These are phyloP conservation scores for Scaptodrosophila latifasciaeformis DNA, from an alignment of 2,888 invertebrate genomes.

Conservation along the genomic window DNA sequence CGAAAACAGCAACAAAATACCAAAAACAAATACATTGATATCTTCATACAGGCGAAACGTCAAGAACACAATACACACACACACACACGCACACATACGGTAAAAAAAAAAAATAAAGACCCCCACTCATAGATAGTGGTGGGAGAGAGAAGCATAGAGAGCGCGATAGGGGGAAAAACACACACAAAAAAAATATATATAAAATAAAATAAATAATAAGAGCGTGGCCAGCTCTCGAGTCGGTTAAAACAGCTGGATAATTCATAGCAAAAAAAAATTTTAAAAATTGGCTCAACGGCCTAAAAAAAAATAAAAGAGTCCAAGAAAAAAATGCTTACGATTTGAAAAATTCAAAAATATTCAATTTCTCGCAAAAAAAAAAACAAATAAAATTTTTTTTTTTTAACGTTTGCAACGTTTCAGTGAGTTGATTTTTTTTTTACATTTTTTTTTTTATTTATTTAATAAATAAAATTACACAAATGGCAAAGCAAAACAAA, in stretches of 20 bases:
- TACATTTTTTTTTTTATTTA: too few species aligned
- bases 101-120: background rate
- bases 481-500: constrained; percentile 7
- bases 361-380: too few species aligned
- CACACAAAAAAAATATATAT: constrained; percentile 18
- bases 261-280: constrained; percentile 20
- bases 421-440: too few species aligned
- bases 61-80: too few species aligned
- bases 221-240: constrained; percentile 14
- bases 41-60: constrained; percentile 41
- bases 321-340: too few species aligned
- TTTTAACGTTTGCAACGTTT: too few species aligned
- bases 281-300: too few species aligned
- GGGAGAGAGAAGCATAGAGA: constrained; percentile 1
- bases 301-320: background rate
- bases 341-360: too few species aligned
- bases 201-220: constrained; percentile 19
- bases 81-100: constrained; percentile 13
- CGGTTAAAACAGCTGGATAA: constrained; percentile 46
- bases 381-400: too few species aligned
- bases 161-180: constrained; percentile 29
- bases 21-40: background rate
- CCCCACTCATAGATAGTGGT: background rate
- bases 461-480: too few species aligned
- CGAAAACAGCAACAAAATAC: background rate